These are phyloP conservation scores for Drosophila testacea DNA, from an alignment of 2,888 invertebrate genomes.

Conservation along the genomic window DNA sequence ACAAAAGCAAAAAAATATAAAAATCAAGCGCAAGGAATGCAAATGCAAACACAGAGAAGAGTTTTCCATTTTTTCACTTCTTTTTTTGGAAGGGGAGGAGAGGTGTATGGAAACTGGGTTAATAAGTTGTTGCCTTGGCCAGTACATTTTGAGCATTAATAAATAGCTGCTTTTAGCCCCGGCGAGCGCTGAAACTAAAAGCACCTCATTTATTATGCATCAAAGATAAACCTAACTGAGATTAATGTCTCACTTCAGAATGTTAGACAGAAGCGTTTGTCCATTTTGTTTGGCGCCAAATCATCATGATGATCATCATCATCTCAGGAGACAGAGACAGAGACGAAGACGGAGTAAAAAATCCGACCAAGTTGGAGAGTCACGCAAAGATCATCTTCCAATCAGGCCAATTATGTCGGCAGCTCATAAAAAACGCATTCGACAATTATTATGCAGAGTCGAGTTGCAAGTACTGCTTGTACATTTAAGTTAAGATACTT, in stretches of 20 bases:
- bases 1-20: constrained; percentile 21
- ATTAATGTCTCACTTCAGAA: constrained; percentile 79
- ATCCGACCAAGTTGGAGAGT: constrained; percentile 30
- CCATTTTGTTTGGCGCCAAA: constrained; percentile 2
- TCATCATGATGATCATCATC: constrained; percentile 1
- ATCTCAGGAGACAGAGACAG: constrained; percentile 7
- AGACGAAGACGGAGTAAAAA: constrained; percentile 5
- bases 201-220: constrained; percentile 78
- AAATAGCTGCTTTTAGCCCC: constrained; percentile 76
- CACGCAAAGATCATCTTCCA: constrained; percentile 65
- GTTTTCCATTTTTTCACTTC: constrained; percentile 24
- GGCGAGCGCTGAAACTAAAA: constrained; percentile 49
- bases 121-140: constrained; percentile 61
- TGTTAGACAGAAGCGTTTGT: constrained; percentile 54
- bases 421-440: constrained; percentile 70
- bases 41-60: constrained; percentile 58
- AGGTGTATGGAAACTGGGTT: constrained; percentile 64
- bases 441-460: constrained; percentile 63
- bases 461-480: constrained; percentile 23
- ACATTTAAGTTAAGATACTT: not conserved
- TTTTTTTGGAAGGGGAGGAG: constrained; percentile 15
- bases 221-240: constrained; percentile 81
- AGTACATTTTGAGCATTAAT: constrained; percentile 60
- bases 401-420: constrained; percentile 71
- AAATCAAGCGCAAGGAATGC: constrained; percentile 53